Conservation (phyloP, 1,140 invertebrate species). For the Teleopsis dalmanni region DNA sequence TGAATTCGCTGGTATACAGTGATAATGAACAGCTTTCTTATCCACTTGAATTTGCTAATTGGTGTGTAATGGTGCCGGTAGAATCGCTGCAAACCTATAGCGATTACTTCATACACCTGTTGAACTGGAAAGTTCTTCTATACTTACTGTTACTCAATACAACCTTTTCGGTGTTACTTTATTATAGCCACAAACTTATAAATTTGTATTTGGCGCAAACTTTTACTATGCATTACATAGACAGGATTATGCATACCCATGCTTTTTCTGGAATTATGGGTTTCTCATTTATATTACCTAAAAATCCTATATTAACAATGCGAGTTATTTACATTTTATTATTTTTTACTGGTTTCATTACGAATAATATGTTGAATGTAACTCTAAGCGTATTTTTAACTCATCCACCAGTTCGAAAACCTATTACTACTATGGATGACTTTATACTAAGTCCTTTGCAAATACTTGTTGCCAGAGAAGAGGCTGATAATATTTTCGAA, state of each 20-base stretch:
- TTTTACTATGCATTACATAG: not conserved
- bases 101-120: not conserved
- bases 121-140: not conserved
- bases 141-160: not conserved
- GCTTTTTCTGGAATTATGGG: constrained; percentile 1
- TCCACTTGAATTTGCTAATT: not conserved
- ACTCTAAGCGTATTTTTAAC: constrained; percentile 1
- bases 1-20: not conserved
- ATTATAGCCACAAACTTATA: not conserved
- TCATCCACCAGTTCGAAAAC: not conserved
- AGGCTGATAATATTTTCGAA: not conserved
- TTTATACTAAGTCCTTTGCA: not conserved
- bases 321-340: not conserved
- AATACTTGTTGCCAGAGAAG: not conserved
- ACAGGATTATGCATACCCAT: not conserved
- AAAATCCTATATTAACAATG: not conserved
- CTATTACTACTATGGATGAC: not conserved
- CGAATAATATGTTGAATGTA: not conserved
- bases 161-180: not conserved
- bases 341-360: not conserved
- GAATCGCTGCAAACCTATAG: not conserved
- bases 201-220: not conserved
- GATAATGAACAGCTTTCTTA: not conserved
- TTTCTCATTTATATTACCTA: not conserved
- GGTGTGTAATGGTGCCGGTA: constrained; percentile 3